Evolutionary conservation across 2,888 invertebrate species (phyloP).

Genomic region (Belgica antarctica): DNA sequence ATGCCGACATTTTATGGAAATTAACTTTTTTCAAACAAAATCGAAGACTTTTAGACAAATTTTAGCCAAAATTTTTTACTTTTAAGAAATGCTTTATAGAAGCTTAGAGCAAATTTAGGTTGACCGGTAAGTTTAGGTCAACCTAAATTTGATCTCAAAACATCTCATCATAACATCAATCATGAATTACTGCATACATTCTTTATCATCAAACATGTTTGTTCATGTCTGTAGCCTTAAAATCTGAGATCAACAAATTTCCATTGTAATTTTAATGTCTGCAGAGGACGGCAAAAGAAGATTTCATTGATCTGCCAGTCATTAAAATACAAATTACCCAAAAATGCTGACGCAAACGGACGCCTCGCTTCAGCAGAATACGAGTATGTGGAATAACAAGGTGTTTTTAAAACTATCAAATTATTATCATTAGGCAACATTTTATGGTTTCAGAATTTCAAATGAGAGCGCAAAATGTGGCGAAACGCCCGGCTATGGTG

Average conservation of each 20-base stretch:
- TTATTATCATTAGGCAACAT: slow-evolving; percentile 36
- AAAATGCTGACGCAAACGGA: slow-evolving; percentile 9
- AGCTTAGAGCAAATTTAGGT: too few species aligned
- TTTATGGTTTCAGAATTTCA: slow-evolving; percentile 31
- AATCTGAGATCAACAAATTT: slow-evolving; percentile 33
- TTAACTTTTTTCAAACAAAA: too few species aligned
- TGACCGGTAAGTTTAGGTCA: too few species aligned
- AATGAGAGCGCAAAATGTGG: not conserved
- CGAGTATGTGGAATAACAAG: not conserved
- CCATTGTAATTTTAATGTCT: slow-evolving; percentile 32
- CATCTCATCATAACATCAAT: too few species aligned
- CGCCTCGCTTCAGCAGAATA: not conserved
- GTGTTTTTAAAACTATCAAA: slow-evolving; percentile 31
- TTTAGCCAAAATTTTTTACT: too few species aligned
- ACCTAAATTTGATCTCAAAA: too few species aligned
- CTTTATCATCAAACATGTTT: too few species aligned
- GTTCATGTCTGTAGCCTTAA: too few species aligned
- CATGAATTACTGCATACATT: too few species aligned
- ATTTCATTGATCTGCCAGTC: slow-evolving; percentile 19
- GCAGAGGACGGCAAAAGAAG: not conserved
- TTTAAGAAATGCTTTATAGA: too few species aligned
- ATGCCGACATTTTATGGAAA: too few species aligned
- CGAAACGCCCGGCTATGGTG: not conserved
- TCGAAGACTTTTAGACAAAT: too few species aligned
- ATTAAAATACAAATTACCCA: slow-evolving; percentile 38